Conservation (phyloP, 2,113 vertebrate genomes). For the Anolis carolinensis region DNA sequence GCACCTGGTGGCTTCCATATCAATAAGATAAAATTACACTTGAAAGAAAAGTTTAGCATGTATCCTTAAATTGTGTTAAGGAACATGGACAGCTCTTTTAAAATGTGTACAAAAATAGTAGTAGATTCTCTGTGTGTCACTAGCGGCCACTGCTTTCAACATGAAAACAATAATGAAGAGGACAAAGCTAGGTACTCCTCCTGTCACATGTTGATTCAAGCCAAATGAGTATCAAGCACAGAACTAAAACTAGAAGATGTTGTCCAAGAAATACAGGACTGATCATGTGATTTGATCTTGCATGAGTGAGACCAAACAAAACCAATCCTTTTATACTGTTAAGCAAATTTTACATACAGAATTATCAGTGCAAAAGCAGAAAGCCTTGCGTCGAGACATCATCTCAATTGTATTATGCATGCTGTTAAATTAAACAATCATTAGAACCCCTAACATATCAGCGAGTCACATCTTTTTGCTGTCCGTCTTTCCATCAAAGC, state of each 20-base stretch:
- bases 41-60: no score
- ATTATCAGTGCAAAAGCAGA: neutral
- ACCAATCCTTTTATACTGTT: neutral
- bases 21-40: no score
- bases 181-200: no score
- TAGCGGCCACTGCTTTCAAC: no score
- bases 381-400: neutral
- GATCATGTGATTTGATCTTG: neutral
- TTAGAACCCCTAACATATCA: neutral
- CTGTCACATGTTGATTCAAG: no score
- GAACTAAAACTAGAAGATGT: neutral
- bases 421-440: conserved; percentile 10
- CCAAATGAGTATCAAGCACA: neutral
- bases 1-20: no score
- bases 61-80: no score
- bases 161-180: no score
- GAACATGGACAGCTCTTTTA: no score
- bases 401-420: neutral
- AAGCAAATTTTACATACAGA: neutral
- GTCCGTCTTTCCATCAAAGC: neutral
- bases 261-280: neutral
- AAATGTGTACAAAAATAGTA: no score
- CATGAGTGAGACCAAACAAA: neutral
- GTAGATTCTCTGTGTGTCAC: no score
- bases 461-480: neutral